Evolutionary conservation across 2,888 invertebrate species (phyloP), one percentile per base, ranked within the genome.

Genomic region (Eupithecia centaureata): DNA sequence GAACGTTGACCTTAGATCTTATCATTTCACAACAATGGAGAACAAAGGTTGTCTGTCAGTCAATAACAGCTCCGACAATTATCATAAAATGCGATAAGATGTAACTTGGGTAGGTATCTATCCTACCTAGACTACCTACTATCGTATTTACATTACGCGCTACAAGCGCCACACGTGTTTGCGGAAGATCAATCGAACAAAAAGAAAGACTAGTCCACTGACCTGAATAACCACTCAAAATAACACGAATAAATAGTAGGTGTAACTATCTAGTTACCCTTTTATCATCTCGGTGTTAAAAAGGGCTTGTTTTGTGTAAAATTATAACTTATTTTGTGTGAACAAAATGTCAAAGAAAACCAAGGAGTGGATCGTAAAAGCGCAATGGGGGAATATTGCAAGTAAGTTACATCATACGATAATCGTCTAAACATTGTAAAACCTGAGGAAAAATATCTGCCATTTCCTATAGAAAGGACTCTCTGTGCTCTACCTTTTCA

Each of bases 321-420:
- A 22, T 15, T 12, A 8, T 27, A 15, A 27, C 27, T 15, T 27
- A 27, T n/a, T 32, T 57, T 56, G 54, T 28, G 12, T 5, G n/a
- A 33, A 27, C 13, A 63, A 33, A 52, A 73, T 74, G 71, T 52
- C 62, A 22, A 70, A 76, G 70, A 30, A 76, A 68, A 62, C 70
- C 5, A 80, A 79, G 52, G 94, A 94, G 79, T 79, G 89, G 73
- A 77, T 79, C 63, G 76, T 94, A 5, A 80, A 87, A 1, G 87
- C 92, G 7, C 90, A 90, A 3, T 94, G 94, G 94, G 94, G 94
- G 22, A 86, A 92, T 73, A 80, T 94, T 52, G 92, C 94, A 75
- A 88, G 91, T 84, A 86, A 83, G 80, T 79, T 33, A n/a, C n/a
- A n/a, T n/a, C n/a, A n/a, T n/a, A n/a, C n/a, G n/a, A n/a, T n/a